Evolutionary conservation across 2,888 invertebrate species (phyloP), one percentile per base, ranked within the genome.

Genomic region (Bellardia bayeri): DNA sequence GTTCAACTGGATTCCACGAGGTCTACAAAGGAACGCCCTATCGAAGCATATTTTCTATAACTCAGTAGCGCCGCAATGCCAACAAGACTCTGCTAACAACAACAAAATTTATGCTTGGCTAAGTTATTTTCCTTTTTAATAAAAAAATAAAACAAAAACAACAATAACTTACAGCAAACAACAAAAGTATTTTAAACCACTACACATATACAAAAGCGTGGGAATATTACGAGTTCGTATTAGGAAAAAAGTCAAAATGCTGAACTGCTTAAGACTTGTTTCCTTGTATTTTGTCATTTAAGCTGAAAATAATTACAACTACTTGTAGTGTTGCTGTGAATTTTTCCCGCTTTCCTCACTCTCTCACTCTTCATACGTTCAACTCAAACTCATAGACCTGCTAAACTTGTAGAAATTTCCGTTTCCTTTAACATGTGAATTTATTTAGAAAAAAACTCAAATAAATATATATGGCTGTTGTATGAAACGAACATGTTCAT

Each of bases 251-350:
- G 79, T n/a, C 9, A 66, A 79, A 49, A 61, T 71, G 56, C 75
- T 66, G 61, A 88, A 84, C 88, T 88, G 79, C 91, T 92, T 91
- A 92, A 92, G 92, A 91, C 91, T 92, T 91, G 90, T 91, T 92
- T 92, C 91, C 91, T 92, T 92, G 90, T 90, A 89, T 91, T 91
- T 91, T 92, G 92, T 92, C 92, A 90, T 91, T 92, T 92, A 92
- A 92, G 92, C 92, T 92, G 92, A 91, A 92, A 92, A 91, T 92
- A 92, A 92, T 92, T 92, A 90, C 92, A 91, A 90, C 91, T 91
- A 91, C 92, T 92, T 92, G 91, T 91, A 92, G 90, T 91, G 86
- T 83, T 86, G 71, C 54, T 72, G 82, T 79, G 85, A 45, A 66
- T 82, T 75, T 72, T 63, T 69, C 45, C 23, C 42, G n/a, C 3